A percentile compares a stretch with the other conserved stretches of the same genome.
Evolutionary conservation across 2,888 invertebrate genomes (phyloP).

Genomic region (Phlogophora meticulosa): DNA sequence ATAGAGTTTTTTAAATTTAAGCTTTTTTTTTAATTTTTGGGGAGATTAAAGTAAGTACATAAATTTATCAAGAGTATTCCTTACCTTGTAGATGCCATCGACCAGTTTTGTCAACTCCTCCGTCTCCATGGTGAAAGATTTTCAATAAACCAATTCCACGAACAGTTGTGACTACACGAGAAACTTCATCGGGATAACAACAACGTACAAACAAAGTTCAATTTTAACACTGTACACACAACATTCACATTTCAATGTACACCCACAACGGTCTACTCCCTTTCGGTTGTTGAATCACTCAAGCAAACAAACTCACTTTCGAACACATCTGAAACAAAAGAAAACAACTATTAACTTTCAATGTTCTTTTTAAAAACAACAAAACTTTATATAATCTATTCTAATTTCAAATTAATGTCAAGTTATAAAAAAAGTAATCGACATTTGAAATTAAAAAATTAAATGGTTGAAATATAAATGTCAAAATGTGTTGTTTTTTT

Average conservation of each 20-base stretch:
- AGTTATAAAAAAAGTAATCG: neutral
- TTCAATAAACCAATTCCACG: slow-evolving; percentile 78
- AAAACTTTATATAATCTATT: slow-evolving; percentile 16
- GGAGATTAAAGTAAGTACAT: slow-evolving; percentile 7
- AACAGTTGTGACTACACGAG: slow-evolving; percentile 82
- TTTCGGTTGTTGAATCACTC: slow-evolving; percentile 79
- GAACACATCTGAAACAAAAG: slow-evolving; percentile 89
- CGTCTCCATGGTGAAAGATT: slow-evolving; percentile 93
- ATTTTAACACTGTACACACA: slow-evolving; percentile 85
- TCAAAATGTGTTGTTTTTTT: slow-evolving; percentile 51
- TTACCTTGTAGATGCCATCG: slow-evolving; percentile 97
- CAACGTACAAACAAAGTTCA: slow-evolving; percentile 78
- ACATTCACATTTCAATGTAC: slow-evolving; percentile 89
- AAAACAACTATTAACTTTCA: slow-evolving; percentile 71
- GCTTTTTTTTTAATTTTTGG: neutral
- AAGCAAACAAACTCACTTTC: slow-evolving; percentile 83
- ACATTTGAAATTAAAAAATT: slow-evolving; percentile 4
- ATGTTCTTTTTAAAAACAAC: slow-evolving; percentile 19
- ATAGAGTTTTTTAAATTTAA: neutral
- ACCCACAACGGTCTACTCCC: slow-evolving; percentile 70
- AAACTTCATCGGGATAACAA: slow-evolving; percentile 86
- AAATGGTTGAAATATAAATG: slow-evolving; percentile 17
- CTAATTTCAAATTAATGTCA: slow-evolving; percentile 11
- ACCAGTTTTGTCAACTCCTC: slow-evolving; percentile 97
- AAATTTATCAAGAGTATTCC: slow-evolving; percentile 62